Evolutionary conservation across 2,888 invertebrate genomes (phyloP).

Genomic region (Drosophila cracens): DNA sequence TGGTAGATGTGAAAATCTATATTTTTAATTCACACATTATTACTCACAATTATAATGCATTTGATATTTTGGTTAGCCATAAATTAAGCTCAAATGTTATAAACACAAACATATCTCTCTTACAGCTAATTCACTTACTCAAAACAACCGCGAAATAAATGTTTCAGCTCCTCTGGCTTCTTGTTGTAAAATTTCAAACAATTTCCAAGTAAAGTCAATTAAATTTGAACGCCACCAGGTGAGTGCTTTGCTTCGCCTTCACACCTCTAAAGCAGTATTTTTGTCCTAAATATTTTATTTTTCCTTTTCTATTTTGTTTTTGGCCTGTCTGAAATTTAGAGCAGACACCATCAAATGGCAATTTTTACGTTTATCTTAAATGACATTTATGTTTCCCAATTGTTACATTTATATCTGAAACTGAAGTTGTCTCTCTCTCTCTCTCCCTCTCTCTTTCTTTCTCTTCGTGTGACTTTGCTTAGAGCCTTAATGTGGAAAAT

Average conservation of each 20-base stretch:
- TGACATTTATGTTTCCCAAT: constrained; percentile 78
- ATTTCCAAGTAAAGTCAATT: constrained; percentile 60
- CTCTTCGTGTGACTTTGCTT: constrained; percentile 32
- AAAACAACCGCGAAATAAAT: constrained; percentile 17
- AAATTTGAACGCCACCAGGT: constrained; percentile 67
- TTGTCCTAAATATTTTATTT: constrained; percentile 13
- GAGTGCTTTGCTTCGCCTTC: constrained; percentile 37
- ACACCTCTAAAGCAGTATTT: constrained; percentile 20
- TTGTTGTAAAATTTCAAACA: constrained; percentile 15
- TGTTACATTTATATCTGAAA: constrained; percentile 68
- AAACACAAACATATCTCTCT: constrained; percentile 8
- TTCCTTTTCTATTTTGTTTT: constrained; percentile 16
- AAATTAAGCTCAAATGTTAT: constrained; percentile 8
- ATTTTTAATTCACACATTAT: background rate
- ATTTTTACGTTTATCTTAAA: constrained; percentile 76
- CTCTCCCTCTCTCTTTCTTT: background rate
- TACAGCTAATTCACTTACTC: constrained; percentile 11
- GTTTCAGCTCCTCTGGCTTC: background rate
- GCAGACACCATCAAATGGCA: constrained; percentile 66
- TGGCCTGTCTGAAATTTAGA: constrained; percentile 36
- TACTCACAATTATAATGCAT: background rate
- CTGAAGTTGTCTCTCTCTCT: constrained; percentile 36
- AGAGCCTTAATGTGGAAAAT: background rate
- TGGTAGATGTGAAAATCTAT: background rate
- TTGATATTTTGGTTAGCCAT: constrained; percentile 11